Evolutionary conservation across 2,113 vertebrate genomes (phyloP).

Genomic region (Gopherus flavomarginatus): DNA sequence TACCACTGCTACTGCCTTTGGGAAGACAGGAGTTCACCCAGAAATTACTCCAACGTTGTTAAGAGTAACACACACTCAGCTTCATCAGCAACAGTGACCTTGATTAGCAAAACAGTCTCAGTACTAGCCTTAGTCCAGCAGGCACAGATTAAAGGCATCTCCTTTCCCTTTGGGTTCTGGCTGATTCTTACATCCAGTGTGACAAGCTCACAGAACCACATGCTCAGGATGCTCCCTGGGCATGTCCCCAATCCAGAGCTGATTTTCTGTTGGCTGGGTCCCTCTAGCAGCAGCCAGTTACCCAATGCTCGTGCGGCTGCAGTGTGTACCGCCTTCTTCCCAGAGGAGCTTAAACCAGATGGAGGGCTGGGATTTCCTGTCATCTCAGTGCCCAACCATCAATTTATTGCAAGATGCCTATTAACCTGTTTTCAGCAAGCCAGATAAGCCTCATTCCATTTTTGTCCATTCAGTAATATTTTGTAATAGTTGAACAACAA

Average conservation of each 20-base stretch:
- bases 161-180: neutral
- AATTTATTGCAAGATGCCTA: neutral
- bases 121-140: neutral
- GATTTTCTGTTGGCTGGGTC: neutral
- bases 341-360: neutral
- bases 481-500: neutral
- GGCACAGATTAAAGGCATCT: neutral
- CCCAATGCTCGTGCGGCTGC: neutral
- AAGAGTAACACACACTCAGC: neutral
- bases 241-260: neutral
- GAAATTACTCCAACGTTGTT: neutral
- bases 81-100: neutral
- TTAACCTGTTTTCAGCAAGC: neutral
- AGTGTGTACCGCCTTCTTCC: neutral
- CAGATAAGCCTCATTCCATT: neutral
- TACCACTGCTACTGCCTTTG: neutral
- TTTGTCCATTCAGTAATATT: neutral
- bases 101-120: accelerated
- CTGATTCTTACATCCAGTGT: neutral
- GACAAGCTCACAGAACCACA: neutral
- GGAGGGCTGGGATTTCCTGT: neutral
- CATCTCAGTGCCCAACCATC: neutral
- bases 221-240: neutral
- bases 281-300: neutral
- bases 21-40: neutral